Evolutionary conservation across 92 coral and sea anemone species (phyloP).

Genomic region (Porites lobata): DNA sequence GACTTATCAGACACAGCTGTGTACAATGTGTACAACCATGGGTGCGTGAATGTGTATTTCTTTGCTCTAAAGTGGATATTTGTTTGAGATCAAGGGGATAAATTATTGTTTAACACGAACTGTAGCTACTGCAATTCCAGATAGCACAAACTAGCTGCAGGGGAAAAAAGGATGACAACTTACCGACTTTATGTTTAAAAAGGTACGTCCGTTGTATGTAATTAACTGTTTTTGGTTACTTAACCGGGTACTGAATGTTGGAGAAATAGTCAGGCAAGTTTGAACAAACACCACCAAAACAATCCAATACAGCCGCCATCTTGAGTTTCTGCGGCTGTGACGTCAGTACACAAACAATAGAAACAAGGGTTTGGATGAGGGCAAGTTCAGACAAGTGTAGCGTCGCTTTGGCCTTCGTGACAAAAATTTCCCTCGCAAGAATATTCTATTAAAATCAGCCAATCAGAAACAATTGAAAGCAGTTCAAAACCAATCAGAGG

Average conservation of each 20-base stretch:
- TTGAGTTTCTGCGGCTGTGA: not conserved
- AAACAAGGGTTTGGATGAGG: not conserved
- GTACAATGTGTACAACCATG: no score
- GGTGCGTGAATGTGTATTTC: no score
- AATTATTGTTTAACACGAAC: no score
- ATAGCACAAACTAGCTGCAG: no score
- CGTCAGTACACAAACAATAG: slow-evolving; percentile 17
- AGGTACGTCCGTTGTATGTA: no score
- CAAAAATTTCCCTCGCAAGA: slow-evolving; percentile 45
- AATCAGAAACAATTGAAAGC: slow-evolving; percentile 44
- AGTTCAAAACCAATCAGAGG: slow-evolving; percentile 44
- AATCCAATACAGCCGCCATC: slow-evolving; percentile 31
- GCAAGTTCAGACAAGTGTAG: slow-evolving; percentile 38
- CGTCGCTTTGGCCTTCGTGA: slow-evolving; percentile 37
- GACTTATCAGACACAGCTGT: no score
- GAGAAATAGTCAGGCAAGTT: slow-evolving; percentile 19
- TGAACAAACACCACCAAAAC: slow-evolving; percentile 13
- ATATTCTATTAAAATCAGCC: slow-evolving; percentile 30
- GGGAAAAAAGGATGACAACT: no score
- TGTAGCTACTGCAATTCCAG: no score
- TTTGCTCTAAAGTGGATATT: no score
- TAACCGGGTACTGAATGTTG: not conserved
- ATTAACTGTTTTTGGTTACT: not conserved
- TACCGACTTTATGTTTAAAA: no score
- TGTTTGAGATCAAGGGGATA: no score